Conservation (phyloP, 2,888 invertebrate species). For the Zonitis immaculata region DNA sequence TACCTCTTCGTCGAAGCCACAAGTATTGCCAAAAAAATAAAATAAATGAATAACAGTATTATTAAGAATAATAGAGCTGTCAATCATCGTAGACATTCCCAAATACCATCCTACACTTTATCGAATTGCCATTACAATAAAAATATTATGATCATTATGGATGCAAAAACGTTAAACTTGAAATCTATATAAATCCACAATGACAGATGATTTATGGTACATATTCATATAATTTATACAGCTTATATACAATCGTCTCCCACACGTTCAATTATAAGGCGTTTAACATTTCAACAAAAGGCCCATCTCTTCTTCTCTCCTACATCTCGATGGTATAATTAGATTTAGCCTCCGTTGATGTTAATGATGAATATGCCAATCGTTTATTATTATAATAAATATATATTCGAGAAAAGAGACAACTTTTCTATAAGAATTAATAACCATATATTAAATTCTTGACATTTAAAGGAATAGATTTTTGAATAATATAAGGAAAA, state of each 20-base stretch:
- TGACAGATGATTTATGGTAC: slow-evolving; percentile 28
- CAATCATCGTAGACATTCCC: background rate
- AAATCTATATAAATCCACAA: slow-evolving; percentile 26
- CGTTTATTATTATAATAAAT: too few species aligned
- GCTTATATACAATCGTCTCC: slow-evolving; percentile 21
- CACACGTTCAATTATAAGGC: slow-evolving; percentile 29
- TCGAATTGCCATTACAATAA: background rate
- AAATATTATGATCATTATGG: slow-evolving; percentile 14
- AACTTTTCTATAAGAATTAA: background rate
- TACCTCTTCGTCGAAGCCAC: too few species aligned
- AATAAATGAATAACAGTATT: background rate
- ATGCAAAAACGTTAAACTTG: slow-evolving; percentile 17
- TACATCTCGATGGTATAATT: slow-evolving; percentile 11
- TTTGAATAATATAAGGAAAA: background rate
- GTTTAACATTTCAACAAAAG: slow-evolving; percentile 24
- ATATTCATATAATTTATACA: slow-evolving; percentile 27
- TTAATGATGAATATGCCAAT: background rate
- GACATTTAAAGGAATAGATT: background rate
- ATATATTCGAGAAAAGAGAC: background rate
- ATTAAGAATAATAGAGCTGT: background rate
- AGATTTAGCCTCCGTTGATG: slow-evolving; percentile 2
- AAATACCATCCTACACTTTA: background rate
- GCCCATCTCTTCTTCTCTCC: slow-evolving; percentile 5
- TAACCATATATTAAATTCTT: background rate
- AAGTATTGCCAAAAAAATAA: too few species aligned